Conservation (phyloP, 2,888 invertebrate genomes). For the Philereme transversata region DNA sequence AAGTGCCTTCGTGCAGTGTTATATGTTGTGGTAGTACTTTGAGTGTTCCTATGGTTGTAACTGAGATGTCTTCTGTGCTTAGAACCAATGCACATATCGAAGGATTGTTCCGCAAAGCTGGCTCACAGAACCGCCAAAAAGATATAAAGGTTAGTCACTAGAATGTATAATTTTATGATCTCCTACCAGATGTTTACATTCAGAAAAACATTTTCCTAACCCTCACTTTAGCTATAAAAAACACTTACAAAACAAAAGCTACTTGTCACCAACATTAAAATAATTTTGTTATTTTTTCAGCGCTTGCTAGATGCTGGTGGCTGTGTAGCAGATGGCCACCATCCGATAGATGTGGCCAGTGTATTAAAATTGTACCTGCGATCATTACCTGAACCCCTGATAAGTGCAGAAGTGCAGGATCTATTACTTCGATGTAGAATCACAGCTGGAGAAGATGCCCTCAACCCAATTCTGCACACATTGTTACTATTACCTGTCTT, state of each 20-base stretch:
- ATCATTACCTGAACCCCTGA: conserved; percentile 92
- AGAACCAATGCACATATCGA: conserved; percentile 88
- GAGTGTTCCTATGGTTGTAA: conserved; percentile 88
- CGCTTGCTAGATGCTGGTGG: conserved; percentile 88
- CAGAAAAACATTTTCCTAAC: not conserved
- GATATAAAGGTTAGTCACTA: conserved; percentile 87
- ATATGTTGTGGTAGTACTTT: conserved; percentile 88
- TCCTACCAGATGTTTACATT: not conserved
- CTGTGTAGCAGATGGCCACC: conserved; percentile 87
- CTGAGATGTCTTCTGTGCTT: conserved; percentile 88
- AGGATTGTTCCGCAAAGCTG: conserved; percentile 95
- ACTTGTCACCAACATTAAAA: too few relatives aligned
- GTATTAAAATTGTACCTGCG: conserved; percentile 93
- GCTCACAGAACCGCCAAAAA: conserved; percentile 91
- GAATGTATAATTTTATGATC: not conserved
- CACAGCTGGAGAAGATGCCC: conserved; percentile 81
- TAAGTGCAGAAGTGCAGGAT: conserved; percentile 90
- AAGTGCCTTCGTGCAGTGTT: conserved; percentile 79
- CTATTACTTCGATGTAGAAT: conserved; percentile 88
- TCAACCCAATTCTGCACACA: conserved; percentile 87
- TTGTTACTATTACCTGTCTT: conserved; percentile 89
- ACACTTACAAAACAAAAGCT: too few relatives aligned
- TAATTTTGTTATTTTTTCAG: conserved; percentile 65
- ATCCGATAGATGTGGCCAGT: conserved; percentile 93
- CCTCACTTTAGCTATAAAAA: too few relatives aligned